Base-by-base conservation (phyloP, 2,113 vertebrate genomes). In the Lamprologus speciosus region DNA sequence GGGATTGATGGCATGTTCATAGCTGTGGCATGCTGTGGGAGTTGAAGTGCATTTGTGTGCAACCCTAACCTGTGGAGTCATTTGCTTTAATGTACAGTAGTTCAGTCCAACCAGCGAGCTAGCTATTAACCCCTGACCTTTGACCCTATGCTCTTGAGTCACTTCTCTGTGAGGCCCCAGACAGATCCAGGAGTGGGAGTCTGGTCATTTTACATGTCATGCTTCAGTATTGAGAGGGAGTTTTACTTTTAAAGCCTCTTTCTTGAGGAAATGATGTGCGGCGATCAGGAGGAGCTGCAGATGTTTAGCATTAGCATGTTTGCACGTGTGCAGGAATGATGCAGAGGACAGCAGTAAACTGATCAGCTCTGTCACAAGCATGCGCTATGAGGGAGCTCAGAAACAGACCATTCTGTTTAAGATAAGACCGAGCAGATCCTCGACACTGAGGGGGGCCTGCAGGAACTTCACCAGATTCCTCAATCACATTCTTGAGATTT, bases 401-500 rank as follows among this genome's bases (percentile, higher is more conserved):
- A 50, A 28, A 0, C 19, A 13, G 19, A 53, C 5, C 3, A 21
- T 4, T 65, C 5, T 37, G 4, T 60, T 42, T 13, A 19, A 81
- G 83, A 81, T 85, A 17, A 84, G n/a, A 55, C 17, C 0, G 37
- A 78, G 78, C 53, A 8, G 35, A n/a, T 84, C 35, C 16, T 35
- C 0, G 11, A 73, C 73, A 6, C 37, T 8, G 42, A 40, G 16
- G 37, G 84, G 86, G 4, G 53, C 58, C 88, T 40, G 65, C 90
- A 87, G 84, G 85, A 89, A 75, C 47, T 42, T 63, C 40, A 23
- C 45, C 40, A 37, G 7, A 94, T 92, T 88, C 37, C 82, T 84
- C 11, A 55, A 16, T 58, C 82, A 5, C 93, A 91, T 93, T 95
- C 93, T 55, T 91, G 26, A 87, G 65, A 58, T 91, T 88, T 23